Percentiles rank a stretch among this genome's conserved stretches.
Conservation (phyloP, 2,888 invertebrate genomes). For the Stenodera caucasica region DNA sequence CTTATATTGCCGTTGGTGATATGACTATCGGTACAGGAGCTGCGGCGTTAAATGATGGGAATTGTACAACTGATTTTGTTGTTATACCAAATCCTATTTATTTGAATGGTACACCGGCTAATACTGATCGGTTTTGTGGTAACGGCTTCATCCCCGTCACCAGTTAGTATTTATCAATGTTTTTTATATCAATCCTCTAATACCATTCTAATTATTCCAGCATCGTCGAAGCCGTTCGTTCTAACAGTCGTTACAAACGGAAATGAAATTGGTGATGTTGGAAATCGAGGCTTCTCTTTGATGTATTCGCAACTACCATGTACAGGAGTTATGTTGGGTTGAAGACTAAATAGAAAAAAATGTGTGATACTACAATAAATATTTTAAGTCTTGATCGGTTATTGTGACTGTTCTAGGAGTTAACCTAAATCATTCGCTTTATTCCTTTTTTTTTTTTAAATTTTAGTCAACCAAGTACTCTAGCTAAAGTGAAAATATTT, state of each 20-base stretch:
- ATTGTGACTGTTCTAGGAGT: no score
- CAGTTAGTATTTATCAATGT: constrained; percentile 56
- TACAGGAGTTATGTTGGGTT: constrained; percentile 17
- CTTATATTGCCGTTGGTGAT: constrained; percentile 63
- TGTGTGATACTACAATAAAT: not conserved
- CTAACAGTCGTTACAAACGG: constrained; percentile 41
- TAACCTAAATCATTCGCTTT: no score
- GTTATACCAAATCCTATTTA: constrained; percentile 69
- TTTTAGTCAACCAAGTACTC: no score
- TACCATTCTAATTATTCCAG: constrained; percentile 11
- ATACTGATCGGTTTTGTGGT: constrained; percentile 76
- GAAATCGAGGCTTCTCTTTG: constrained; percentile 41
- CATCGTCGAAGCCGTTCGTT: constrained; percentile 39
- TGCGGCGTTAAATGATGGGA: constrained; percentile 61
- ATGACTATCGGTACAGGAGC: constrained; percentile 62
- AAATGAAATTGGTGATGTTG: constrained; percentile 39
- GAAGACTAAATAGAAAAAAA: not conserved
- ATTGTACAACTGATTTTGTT: constrained; percentile 73
- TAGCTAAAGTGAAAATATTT: no score
- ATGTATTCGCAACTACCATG: constrained; percentile 36
- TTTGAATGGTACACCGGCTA: constrained; percentile 52
- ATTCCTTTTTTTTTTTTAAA: no score
- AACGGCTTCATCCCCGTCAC: constrained; percentile 68
- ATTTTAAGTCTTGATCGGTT: not conserved
- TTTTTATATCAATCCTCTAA: no score